Percentiles rank a stretch among this genome's conserved stretches.
Evolutionary conservation across 2,888 invertebrate species (phyloP).

Genomic region (Drepanosiphum platanoidis): DNA sequence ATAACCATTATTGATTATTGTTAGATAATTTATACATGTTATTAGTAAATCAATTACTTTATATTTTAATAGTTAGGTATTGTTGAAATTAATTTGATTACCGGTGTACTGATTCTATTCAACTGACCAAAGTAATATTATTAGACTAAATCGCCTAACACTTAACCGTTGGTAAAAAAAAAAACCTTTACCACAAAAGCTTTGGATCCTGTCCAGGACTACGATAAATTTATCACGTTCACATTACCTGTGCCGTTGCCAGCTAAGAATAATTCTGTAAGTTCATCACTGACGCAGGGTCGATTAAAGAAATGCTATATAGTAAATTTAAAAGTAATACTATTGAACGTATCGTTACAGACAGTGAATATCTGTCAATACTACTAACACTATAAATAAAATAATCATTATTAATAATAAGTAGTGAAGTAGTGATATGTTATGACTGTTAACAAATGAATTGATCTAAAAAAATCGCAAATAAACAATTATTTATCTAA

Average conservation of each 20-base stretch:
- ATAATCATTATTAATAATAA: neutral
- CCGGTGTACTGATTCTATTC: neutral
- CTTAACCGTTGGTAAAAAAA: constrained; percentile 49
- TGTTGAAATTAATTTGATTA: constrained; percentile 30
- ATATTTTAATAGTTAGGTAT: neutral
- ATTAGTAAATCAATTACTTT: neutral
- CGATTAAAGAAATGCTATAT: neutral
- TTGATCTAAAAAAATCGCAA: neutral
- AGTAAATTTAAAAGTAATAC: constrained; percentile 32
- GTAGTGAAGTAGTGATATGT: neutral
- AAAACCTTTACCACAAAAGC: constrained; percentile 36
- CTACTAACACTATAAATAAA: neutral
- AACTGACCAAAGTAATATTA: constrained; percentile 37
- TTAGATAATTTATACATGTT: no score
- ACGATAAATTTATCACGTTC: constrained; percentile 60
- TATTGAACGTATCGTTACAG: neutral
- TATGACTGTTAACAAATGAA: no score
- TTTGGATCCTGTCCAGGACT: constrained; percentile 56
- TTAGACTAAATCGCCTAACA: constrained; percentile 31
- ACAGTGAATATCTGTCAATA: neutral
- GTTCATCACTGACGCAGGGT: constrained; percentile 39
- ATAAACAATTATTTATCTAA: no score
- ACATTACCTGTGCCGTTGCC: constrained; percentile 49
- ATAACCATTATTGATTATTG: no score
- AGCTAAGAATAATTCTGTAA: constrained; percentile 45